Evolutionary conservation across 2,888 invertebrate genomes (phyloP).

Genomic region (Lithophane socia): DNA sequence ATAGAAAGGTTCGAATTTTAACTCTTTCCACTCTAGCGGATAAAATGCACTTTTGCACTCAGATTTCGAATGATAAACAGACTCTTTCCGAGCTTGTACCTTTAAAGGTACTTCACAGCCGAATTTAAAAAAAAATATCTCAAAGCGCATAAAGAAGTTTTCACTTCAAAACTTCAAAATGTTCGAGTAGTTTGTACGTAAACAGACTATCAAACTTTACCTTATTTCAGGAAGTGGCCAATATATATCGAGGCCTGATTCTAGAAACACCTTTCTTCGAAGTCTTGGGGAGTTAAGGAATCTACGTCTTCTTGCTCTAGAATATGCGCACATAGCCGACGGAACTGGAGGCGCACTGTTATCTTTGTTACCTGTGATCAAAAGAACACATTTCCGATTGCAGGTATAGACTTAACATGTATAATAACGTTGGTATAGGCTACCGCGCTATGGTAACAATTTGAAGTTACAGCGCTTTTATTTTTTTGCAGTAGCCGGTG

Average conservation of each 20-base stretch:
- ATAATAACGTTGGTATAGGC: too few relatives aligned
- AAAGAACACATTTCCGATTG: constrained; percentile 80
- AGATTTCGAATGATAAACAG: too few relatives aligned
- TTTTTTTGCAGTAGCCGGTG: not conserved
- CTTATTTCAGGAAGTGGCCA: constrained; percentile 79
- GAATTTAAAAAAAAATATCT: too few relatives aligned
- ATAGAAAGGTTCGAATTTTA: too few relatives aligned
- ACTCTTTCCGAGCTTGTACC: too few relatives aligned
- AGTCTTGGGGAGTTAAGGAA: constrained; percentile 78
- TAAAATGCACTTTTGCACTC: too few relatives aligned
- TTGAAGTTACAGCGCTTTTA: not conserved
- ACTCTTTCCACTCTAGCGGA: too few relatives aligned
- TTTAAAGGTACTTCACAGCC: too few relatives aligned
- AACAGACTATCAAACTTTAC: not conserved
- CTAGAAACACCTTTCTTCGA: constrained; percentile 79
- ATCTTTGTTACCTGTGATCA: constrained; percentile 79
- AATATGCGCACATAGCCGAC: constrained; percentile 84
- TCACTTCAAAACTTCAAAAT: too few relatives aligned
- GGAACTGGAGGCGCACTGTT: constrained; percentile 79
- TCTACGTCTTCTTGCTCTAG: constrained; percentile 81
- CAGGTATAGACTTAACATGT: constrained; percentile 72
- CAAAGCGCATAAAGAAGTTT: too few relatives aligned
- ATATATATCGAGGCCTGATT: constrained; percentile 78
- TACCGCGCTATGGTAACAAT: not conserved
- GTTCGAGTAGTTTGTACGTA: too few relatives aligned